phyloP scores from a whole-genome alignment of 2,113 vertebrate species.

The Cynopterus brachyotis region DNA sequence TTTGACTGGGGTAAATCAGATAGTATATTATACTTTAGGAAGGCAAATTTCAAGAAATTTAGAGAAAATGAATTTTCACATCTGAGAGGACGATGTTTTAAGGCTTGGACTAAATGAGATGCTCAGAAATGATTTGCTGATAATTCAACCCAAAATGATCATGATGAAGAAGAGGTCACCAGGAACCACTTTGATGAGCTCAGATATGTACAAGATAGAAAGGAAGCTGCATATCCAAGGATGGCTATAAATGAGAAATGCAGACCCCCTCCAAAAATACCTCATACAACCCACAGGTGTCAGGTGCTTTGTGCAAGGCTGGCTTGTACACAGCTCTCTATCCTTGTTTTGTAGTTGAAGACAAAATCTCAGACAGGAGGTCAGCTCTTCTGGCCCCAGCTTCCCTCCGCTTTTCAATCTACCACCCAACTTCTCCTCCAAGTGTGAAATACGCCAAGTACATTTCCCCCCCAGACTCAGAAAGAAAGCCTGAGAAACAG shows the following conservation, averaged over 20 bases:
- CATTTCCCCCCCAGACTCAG: not conserved
- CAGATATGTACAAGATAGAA: not conserved
- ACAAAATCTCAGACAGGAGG: not conserved
- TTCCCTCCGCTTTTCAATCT: not conserved
- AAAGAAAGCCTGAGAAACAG: not conserved
- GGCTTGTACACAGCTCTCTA: not conserved
- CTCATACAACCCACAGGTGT: not conserved
- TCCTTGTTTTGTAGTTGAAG: not conserved
- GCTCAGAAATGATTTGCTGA: not conserved
- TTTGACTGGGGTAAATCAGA: not conserved
- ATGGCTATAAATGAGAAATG: not conserved
- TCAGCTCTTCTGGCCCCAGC: not conserved
- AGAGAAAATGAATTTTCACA: not conserved
- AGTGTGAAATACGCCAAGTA: not conserved
- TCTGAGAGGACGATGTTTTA: not conserved
- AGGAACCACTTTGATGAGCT: not conserved
- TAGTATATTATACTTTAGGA: not conserved
- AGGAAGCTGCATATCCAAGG: not conserved
- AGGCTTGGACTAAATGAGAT: not conserved
- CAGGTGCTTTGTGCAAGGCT: not conserved
- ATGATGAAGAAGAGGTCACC: not conserved
- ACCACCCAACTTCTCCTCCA: not conserved
- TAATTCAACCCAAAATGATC: not conserved
- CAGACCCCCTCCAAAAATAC: not conserved
- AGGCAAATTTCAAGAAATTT: slow-evolving; percentile 18